Percentiles rank a stretch among this genome's conserved stretches.
Evolutionary conservation across 2,113 vertebrate species (phyloP).

Genomic region (Corythornis cristatus): DNA sequence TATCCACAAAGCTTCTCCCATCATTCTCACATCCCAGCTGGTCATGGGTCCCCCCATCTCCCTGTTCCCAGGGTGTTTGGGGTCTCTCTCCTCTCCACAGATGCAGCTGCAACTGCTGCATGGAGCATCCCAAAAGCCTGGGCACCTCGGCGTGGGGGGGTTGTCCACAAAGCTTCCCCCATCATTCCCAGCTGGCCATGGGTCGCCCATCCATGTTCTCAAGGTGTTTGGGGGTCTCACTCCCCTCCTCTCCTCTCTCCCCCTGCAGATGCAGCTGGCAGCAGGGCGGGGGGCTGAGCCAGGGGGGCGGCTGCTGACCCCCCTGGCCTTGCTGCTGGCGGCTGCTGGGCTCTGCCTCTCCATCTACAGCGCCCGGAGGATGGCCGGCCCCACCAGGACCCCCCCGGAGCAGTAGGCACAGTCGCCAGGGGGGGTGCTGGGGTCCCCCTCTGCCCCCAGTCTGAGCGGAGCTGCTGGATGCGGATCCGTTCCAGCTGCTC

Average conservation of each 20-base stretch:
- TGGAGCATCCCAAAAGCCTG: neutral
- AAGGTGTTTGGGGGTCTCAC: neutral
- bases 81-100: neutral
- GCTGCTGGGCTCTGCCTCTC: conserved; percentile 90
- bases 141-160: accelerated
- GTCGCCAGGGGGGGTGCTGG: accelerated
- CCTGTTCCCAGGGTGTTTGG: neutral
- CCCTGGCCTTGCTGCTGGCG: conserved; percentile 90
- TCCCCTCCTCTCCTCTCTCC: neutral
- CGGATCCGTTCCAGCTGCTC: neutral
- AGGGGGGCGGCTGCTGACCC: conserved; percentile 81
- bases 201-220: neutral
- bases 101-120: accelerated
- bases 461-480: neutral
- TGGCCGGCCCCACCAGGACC: conserved; percentile 78
- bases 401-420: conserved; percentile 57
- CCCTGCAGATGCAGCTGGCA: conserved; percentile 87
- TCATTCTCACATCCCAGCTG: accelerated
- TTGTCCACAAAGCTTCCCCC: neutral
- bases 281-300: conserved; percentile 84
- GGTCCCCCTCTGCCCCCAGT: accelerated
- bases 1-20: neutral
- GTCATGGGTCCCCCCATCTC: neutral
- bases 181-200: accelerated
- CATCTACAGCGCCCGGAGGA: conserved; percentile 89